phyloP scores from a whole-genome alignment of 2,797 vertebrate species.

The Sparus aurata region DNA sequence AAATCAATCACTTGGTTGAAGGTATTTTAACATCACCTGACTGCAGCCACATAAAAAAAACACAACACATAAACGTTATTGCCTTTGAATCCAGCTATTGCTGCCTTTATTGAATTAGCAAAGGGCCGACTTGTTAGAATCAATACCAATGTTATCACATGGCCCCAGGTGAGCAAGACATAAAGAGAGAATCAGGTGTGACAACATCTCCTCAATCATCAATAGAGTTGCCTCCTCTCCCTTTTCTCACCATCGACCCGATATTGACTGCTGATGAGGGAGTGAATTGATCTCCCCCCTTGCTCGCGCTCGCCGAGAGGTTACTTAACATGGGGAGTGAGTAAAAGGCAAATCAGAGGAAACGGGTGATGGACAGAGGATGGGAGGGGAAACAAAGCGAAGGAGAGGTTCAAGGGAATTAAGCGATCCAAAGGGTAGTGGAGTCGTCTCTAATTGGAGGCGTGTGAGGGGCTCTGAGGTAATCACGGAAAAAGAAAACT shows the following conservation, averaged over 20 bases:
- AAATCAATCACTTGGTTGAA: slow-evolving; percentile 41
- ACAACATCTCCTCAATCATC: slow-evolving; percentile 78
- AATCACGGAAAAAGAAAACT: slow-evolving; percentile 72
- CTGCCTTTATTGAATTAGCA: slow-evolving; percentile 71
- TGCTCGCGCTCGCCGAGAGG: slow-evolving; percentile 47
- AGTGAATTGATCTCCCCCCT: slow-evolving; percentile 63
- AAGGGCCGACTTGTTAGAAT: slow-evolving; percentile 59
- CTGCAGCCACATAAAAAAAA: slow-evolving; percentile 28
- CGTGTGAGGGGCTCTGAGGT: slow-evolving; percentile 67
- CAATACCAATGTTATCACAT: slow-evolving; percentile 76
- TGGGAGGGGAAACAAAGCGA: slow-evolving; percentile 37
- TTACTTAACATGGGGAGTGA: slow-evolving; percentile 53
- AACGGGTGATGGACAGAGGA: slow-evolving; percentile 56
- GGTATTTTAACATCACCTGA: slow-evolving; percentile 27
- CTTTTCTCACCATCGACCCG: slow-evolving; percentile 63
- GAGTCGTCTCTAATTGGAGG: slow-evolving; percentile 73
- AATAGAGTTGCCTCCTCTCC: slow-evolving; percentile 67
- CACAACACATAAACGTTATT: slow-evolving; percentile 54
- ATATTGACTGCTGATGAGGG: slow-evolving; percentile 77
- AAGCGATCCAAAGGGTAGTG: slow-evolving; percentile 65
- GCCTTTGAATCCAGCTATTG: slow-evolving; percentile 61
- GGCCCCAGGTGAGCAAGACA: slow-evolving; percentile 76
- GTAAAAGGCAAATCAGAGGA: slow-evolving; percentile 63
- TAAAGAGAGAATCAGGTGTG: slow-evolving; percentile 78
- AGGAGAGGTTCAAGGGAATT: slow-evolving; percentile 56